Base-by-base conservation (phyloP, 2,888 invertebrate species). In the Argyresthia albistria region DNA sequence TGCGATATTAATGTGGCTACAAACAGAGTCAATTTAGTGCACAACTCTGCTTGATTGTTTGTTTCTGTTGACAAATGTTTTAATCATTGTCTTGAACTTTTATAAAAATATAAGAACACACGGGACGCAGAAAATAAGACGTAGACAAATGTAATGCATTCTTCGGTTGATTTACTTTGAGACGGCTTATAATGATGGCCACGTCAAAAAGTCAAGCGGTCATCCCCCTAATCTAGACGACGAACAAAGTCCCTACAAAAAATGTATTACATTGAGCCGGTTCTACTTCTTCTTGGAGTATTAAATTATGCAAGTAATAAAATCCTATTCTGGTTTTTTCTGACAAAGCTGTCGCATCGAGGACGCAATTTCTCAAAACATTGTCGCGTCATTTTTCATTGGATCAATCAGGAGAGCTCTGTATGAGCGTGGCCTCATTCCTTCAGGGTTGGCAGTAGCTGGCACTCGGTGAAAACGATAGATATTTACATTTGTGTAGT, bases 341-440 rank as follows among this genome's bases (percentile, higher is more conserved):
- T 67, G 70, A 76, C 75, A 70, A 70, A 71, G 69, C 65, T 67
- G 70, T 73, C 70, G 68, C 67, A 67, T 71, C 59, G 59, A 75
- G 74, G 67, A 74, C 73, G 77, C 76, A 73, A 83, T 83, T 84
- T 83, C 78, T 84, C 84, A 81, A 77, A 84, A 84, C 78, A 76
- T 83, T 82, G 76, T 82, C 80, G 80, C 80, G 63, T 84, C 87
- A 86, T 87, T 86, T 84, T 80, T 87, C 86, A 84, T 81, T 78
- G 81, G 84, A 73, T 87, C 87, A 86, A 87, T 86, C 84, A 83
- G 78, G 61, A 53, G 56, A 63, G 25, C 68, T 71, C 70, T 74
- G 36, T 74, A 66, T 76, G 66, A 66, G 63, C 63, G 71, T 59
- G 59, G 56, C 46, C 51, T 53, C 46, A 47, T 46, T 42, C 11